phyloP scores from a whole-genome alignment of 2,113 vertebrate species.

The Microcebus lehilahytsara region DNA sequence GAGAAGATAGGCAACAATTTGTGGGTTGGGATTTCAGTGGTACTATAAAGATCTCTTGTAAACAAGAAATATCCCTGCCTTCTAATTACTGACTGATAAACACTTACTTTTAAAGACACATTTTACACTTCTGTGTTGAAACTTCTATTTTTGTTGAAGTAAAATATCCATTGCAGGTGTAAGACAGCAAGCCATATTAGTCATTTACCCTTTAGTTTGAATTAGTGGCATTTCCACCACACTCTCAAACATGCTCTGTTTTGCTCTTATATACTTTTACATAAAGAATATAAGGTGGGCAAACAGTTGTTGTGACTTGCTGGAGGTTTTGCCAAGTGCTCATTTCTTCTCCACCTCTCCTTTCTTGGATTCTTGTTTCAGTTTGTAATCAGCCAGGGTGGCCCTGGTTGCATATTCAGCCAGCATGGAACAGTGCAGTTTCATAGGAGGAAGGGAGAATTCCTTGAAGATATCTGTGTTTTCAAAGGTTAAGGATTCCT shows the following conservation, averaged over 20 bases:
- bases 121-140: slow-evolving; percentile 6
- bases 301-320: neutral
- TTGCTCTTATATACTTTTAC: too few relatives aligned
- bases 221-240: neutral
- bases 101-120: neutral
- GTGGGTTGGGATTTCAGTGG: neutral
- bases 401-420: slow-evolving; percentile 97
- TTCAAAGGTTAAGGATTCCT: too few relatives aligned
- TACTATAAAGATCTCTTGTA: neutral
- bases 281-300: neutral
- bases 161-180: neutral
- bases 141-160: slow-evolving; percentile 13
- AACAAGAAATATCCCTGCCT: neutral
- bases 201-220: neutral
- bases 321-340: fast-evolving
- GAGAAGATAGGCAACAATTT: neutral
- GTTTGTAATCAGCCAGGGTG: slow-evolving; percentile 93
- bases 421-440: slow-evolving; percentile 81
- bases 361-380: slow-evolving; percentile 88
- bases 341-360: slow-evolving; percentile 58
- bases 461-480: too few relatives aligned
- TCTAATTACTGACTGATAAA: neutral
- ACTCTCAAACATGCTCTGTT: neutral
- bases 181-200: neutral
- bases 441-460: too few relatives aligned